Evolutionary conservation across 2,888 invertebrate genomes (phyloP).

Genomic region (Sisyra nigra): DNA sequence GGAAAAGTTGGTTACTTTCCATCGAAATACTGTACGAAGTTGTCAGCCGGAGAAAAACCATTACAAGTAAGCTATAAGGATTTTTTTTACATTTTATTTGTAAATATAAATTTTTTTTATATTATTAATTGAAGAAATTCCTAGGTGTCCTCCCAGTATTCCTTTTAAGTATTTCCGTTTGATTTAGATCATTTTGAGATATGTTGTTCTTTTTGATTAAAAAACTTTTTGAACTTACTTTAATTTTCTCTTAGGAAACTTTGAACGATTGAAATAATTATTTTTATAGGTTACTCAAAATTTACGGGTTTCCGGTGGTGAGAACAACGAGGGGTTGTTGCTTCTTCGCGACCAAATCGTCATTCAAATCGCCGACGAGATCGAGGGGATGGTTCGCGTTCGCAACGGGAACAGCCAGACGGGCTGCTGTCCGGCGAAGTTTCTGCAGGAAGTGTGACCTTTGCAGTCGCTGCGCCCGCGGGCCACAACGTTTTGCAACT

Average conservation of each 20-base stretch:
- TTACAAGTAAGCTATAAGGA: constrained; percentile 53
- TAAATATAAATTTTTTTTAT: too few species aligned
- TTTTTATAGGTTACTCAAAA: constrained; percentile 44
- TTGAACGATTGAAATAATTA: too few species aligned
- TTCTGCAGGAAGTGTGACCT: constrained; percentile 89
- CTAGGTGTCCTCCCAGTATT: not conserved
- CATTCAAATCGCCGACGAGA: constrained; percentile 78
- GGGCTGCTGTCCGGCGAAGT: constrained; percentile 86
- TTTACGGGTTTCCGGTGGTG: constrained; percentile 74
- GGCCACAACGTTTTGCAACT: constrained; percentile 3
- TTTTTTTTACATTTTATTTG: not conserved
- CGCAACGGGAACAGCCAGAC: constrained; percentile 85
- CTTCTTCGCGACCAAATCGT: constrained; percentile 86
- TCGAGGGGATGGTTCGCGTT: constrained; percentile 88
- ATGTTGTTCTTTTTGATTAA: too few species aligned
- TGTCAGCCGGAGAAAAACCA: constrained; percentile 80
- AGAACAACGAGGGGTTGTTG: constrained; percentile 49
- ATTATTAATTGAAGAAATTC: too few species aligned
- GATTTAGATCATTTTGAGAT: too few species aligned
- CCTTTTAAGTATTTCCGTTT: not conserved
- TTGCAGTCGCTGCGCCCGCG: constrained; percentile 11
- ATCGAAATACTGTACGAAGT: constrained; percentile 82
- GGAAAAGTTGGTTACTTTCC: constrained; percentile 88
- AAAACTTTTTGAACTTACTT: too few species aligned
- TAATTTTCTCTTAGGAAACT: too few species aligned